Evolutionary conservation across 2,113 vertebrate species (phyloP).

Genomic region (Aythya baeri): DNA sequence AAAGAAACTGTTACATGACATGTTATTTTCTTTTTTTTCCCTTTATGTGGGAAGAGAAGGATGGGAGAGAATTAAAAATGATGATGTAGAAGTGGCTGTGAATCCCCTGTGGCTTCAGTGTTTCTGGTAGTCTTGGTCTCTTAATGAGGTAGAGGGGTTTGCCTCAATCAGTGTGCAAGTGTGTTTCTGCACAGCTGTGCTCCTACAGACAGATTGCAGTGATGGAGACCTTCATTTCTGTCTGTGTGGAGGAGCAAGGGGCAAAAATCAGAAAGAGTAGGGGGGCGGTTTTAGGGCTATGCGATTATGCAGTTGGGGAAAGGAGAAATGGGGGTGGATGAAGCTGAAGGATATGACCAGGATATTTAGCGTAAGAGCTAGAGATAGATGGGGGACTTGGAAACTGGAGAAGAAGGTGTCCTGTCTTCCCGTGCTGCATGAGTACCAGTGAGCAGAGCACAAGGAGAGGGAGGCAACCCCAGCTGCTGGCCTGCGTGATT

Average conservation of each 20-base stretch:
- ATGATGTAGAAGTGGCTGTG: neutral
- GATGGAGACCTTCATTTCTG: neutral
- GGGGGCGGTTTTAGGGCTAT: neutral
- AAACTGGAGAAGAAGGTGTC: neutral
- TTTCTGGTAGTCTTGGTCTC: neutral
- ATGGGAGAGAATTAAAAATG: neutral
- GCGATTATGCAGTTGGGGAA: neutral
- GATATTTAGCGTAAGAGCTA: neutral
- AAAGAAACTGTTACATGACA: neutral
- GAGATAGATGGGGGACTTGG: neutral
- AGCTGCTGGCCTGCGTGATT: rapidly evolving
- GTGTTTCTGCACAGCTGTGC: neutral
- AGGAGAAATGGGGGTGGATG: neutral
- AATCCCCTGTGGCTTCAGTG: neutral
- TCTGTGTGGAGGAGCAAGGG: neutral
- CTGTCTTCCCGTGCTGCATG: neutral
- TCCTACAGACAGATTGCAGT: neutral
- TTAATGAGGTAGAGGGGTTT: neutral
- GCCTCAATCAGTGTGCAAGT: rapidly evolving
- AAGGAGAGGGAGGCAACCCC: neutral
- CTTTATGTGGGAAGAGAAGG: neutral
- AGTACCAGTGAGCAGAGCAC: neutral
- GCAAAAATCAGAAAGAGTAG: neutral
- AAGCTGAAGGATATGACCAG: neutral
- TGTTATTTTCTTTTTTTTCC: neutral